phyloP scores from a whole-genome alignment of 2,888 invertebrate genomes.

The Phaonia tiefii region DNA sequence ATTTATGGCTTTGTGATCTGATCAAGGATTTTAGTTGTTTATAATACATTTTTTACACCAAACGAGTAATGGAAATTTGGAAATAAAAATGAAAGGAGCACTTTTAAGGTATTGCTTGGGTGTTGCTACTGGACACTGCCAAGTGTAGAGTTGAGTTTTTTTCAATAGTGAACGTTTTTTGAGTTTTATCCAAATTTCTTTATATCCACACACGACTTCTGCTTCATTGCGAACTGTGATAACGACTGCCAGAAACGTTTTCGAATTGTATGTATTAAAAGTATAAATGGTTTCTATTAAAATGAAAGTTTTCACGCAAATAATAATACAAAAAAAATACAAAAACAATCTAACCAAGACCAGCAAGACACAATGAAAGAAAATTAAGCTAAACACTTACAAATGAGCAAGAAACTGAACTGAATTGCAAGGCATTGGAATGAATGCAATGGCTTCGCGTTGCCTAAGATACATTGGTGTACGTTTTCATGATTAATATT shows the following conservation, averaged over 20 bases:
- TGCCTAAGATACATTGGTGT: not conserved
- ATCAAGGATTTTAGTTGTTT: slow-evolving; percentile 53
- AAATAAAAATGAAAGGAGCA: slow-evolving; percentile 37
- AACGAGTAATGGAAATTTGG: slow-evolving; percentile 17
- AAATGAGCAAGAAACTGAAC: slow-evolving; percentile 23
- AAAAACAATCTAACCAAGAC: not conserved
- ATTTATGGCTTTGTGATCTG: slow-evolving; percentile 50
- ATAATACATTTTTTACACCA: slow-evolving; percentile 52
- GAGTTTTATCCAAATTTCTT: slow-evolving; percentile 66
- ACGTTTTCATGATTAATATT: slow-evolving; percentile 54
- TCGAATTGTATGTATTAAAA: slow-evolving; percentile 63
- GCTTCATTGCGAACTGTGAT: slow-evolving; percentile 76
- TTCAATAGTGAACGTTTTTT: not conserved
- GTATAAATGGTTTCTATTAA: slow-evolving; percentile 48
- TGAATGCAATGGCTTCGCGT: not conserved
- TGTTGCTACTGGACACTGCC: not conserved
- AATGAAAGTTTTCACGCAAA: slow-evolving; percentile 63
- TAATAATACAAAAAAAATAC: slow-evolving; percentile 26
- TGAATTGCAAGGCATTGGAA: slow-evolving; percentile 22
- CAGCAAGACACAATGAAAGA: slow-evolving; percentile 8
- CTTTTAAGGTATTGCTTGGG: not conserved
- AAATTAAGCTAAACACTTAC: slow-evolving; percentile 42
- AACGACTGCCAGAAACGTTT: slow-evolving; percentile 65
- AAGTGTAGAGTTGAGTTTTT: slow-evolving; percentile 3
- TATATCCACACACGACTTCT: slow-evolving; percentile 74